phyloP scores from a whole-genome alignment of 2,888 invertebrate species.

The Andrena praecox region DNA sequence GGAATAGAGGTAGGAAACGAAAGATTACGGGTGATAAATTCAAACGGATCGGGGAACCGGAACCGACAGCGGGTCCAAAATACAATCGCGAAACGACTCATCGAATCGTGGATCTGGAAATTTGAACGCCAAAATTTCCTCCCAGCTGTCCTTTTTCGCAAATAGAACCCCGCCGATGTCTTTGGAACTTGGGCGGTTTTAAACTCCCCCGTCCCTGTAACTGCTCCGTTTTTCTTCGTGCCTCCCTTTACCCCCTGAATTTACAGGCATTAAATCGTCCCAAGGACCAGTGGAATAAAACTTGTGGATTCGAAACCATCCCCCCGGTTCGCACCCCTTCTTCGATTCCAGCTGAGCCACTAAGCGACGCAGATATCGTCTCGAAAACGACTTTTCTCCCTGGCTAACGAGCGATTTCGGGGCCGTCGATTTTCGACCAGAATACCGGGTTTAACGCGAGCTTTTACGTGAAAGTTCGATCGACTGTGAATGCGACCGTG shows the following conservation, averaged over 20 bases:
- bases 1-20: constrained; percentile 33
- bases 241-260: constrained; percentile 35
- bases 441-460: constrained; percentile 16
- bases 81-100: neutral
- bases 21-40: constrained; percentile 43
- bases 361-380: constrained; percentile 52
- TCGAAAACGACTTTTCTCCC: constrained; percentile 59
- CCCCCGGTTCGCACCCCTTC: constrained; percentile 28
- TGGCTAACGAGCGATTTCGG: constrained; percentile 71
- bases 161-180: neutral
- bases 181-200: neutral
- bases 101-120: neutral
- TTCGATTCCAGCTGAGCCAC: constrained; percentile 1
- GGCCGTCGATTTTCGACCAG: constrained; percentile 47
- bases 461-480: constrained; percentile 63
- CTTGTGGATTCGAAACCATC: constrained; percentile 39
- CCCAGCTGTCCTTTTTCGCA: neutral
- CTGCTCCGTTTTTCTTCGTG: neutral
- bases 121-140: neutral
- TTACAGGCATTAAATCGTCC: constrained; percentile 63
- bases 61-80: constrained; percentile 1
- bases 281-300: constrained; percentile 61
- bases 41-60: neutral
- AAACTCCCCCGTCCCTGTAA: neutral
- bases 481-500: constrained; percentile 55